These are phyloP conservation scores for Heteropelma amictum DNA, from an alignment of 2,888 invertebrate genomes.

Conservation along the genomic window DNA sequence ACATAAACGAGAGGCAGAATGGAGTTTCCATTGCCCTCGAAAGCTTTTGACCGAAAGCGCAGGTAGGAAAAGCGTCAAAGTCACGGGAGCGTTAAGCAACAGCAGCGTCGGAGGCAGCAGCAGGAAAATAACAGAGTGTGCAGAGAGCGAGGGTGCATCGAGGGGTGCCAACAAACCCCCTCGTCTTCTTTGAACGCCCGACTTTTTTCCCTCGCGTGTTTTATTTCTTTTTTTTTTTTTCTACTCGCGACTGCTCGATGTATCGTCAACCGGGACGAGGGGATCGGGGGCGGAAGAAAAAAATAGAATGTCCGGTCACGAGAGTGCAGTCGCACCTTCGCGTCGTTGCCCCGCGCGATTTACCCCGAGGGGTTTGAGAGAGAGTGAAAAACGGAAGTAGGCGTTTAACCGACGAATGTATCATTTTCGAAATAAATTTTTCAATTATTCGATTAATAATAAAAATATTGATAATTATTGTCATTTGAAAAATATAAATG, in stretches of 20 bases:
- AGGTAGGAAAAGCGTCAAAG: slow-evolving; percentile 19
- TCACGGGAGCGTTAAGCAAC: slow-evolving; percentile 40
- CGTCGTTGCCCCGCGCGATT: too few relatives aligned
- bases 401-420: too few relatives aligned
- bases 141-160: neutral
- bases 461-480: too few relatives aligned
- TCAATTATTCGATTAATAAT: too few relatives aligned
- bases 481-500: too few relatives aligned
- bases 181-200: neutral
- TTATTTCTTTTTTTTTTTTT: neutral
- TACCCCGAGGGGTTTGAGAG: too few relatives aligned
- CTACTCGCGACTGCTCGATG: neutral
- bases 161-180: slow-evolving; percentile 1
- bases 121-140: slow-evolving; percentile 14
- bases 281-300: neutral
- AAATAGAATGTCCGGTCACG: slow-evolving; percentile 26
- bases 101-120: too few relatives aligned
- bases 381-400: too few relatives aligned
- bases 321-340: slow-evolving; percentile 5
- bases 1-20: too few relatives aligned
- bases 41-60: slow-evolving; percentile 10
- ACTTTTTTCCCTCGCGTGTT: neutral
- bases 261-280: too few relatives aligned
- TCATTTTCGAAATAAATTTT: too few relatives aligned
- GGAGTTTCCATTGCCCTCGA: too few relatives aligned